phyloP scores from a whole-genome alignment of 2,888 invertebrate species.

The Phaedon cochleariae region DNA sequence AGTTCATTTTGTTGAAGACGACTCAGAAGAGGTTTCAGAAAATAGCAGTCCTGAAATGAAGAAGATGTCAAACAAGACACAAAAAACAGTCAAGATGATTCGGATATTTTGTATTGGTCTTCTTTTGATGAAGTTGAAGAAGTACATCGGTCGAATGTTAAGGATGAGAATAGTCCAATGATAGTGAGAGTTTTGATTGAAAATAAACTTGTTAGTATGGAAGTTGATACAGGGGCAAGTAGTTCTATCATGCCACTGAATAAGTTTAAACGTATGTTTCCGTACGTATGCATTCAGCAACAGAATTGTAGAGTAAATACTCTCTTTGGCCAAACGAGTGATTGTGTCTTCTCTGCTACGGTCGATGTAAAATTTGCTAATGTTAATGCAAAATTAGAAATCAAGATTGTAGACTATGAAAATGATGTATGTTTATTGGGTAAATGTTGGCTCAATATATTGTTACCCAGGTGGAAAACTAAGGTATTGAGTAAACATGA shows the following conservation, averaged over 20 bases:
- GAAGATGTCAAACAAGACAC: no score
- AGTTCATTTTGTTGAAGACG: background rate
- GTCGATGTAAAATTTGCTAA: background rate
- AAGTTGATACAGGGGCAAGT: constrained; percentile 12
- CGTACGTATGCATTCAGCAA: background rate
- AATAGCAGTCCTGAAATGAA: background rate
- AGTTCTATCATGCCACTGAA: constrained; percentile 10
- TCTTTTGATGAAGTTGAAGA: background rate
- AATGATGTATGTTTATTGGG: constrained; percentile 7
- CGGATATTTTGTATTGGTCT: background rate
- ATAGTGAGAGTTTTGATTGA: background rate
- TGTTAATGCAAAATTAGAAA: background rate
- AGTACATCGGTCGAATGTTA: background rate
- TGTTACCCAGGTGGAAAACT: background rate
- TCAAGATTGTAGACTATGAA: background rate
- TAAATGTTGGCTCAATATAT: constrained; percentile 2
- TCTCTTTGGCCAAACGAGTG: background rate
- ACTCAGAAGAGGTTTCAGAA: background rate
- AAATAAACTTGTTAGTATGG: background rate
- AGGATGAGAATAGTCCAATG: background rate
- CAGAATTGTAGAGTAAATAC: background rate
- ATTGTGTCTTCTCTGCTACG: background rate
- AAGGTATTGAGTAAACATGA: background rate
- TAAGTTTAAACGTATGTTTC: background rate
- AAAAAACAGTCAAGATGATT: background rate